These are phyloP conservation scores for Eilema griseolum DNA, from an alignment of 2,888 invertebrate species.

Conservation along the genomic window DNA sequence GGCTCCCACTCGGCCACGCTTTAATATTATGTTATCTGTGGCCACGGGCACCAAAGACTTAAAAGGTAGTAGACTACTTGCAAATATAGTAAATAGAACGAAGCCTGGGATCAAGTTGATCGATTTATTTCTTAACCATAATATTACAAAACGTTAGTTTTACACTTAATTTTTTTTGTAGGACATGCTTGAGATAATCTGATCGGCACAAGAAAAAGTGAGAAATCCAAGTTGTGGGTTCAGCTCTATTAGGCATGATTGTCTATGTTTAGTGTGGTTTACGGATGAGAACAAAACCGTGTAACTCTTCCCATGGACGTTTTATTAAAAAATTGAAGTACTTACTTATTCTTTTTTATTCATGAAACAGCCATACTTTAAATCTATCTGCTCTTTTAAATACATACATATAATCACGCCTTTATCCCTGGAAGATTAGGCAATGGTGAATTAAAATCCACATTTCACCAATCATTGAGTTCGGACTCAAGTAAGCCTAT, in stretches of 20 bases:
- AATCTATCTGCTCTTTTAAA: neutral
- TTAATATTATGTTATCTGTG: too few species aligned
- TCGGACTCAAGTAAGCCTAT: too few species aligned
- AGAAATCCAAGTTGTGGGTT: constrained; percentile 18
- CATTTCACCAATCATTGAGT: too few species aligned
- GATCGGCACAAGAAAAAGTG: neutral
- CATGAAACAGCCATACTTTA: neutral
- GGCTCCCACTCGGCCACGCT: too few species aligned
- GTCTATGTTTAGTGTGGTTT: constrained; percentile 18
- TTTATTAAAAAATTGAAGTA: neutral
- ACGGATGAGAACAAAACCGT: constrained; percentile 14
- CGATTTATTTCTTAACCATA: neutral
- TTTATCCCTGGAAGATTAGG: too few species aligned
- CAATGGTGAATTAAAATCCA: too few species aligned
- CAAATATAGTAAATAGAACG: too few species aligned
- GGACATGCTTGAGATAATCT: neutral
- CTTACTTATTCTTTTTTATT: neutral
- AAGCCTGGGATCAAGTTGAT: neutral
- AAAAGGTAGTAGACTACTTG: too few species aligned
- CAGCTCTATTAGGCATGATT: constrained; percentile 22
- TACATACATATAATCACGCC: too few species aligned
- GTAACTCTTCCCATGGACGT: constrained; percentile 13
- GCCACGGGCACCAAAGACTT: too few species aligned
- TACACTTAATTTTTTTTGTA: neutral
- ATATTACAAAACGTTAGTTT: neutral